phyloP scores from a whole-genome alignment of 2,797 vertebrate species.

The Neoniphon sammara region DNA sequence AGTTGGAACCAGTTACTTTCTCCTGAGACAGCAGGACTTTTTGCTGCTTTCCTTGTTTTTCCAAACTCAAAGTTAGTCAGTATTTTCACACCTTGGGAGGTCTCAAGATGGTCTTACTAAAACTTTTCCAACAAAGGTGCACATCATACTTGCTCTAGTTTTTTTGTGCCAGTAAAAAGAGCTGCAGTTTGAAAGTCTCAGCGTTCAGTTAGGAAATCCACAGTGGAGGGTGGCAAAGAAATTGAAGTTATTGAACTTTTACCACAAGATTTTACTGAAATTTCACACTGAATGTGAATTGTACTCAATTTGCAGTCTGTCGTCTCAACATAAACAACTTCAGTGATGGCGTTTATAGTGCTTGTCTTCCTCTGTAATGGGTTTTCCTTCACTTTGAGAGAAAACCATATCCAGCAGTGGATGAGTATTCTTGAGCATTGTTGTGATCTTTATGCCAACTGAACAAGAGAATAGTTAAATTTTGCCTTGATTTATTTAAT shows the following conservation, averaged over 20 bases:
- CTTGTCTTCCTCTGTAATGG: too few relatives aligned
- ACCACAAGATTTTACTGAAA: background rate
- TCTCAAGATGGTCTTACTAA: background rate
- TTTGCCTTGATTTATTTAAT: conserved; percentile 39
- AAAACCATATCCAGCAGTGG: too few relatives aligned
- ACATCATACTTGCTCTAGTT: background rate
- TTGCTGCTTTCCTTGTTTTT: background rate
- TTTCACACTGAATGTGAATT: background rate
- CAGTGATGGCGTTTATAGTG: too few relatives aligned
- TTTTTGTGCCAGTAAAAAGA: background rate
- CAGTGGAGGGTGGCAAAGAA: background rate
- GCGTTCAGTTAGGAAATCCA: background rate
- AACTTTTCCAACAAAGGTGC: background rate
- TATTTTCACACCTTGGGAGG: background rate
- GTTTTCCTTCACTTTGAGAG: too few relatives aligned
- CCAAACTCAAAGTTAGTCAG: background rate
- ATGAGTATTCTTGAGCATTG: too few relatives aligned
- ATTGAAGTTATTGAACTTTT: background rate
- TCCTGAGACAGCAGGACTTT: background rate
- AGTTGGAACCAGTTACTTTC: background rate
- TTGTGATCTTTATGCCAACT: background rate
- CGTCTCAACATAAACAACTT: too few relatives aligned
- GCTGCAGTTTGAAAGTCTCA: background rate
- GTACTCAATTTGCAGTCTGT: too few relatives aligned
- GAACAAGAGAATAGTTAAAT: conserved; percentile 18